phyloP scores from a whole-genome alignment of 2,888 invertebrate genomes.

The Harpalus rubripes region DNA sequence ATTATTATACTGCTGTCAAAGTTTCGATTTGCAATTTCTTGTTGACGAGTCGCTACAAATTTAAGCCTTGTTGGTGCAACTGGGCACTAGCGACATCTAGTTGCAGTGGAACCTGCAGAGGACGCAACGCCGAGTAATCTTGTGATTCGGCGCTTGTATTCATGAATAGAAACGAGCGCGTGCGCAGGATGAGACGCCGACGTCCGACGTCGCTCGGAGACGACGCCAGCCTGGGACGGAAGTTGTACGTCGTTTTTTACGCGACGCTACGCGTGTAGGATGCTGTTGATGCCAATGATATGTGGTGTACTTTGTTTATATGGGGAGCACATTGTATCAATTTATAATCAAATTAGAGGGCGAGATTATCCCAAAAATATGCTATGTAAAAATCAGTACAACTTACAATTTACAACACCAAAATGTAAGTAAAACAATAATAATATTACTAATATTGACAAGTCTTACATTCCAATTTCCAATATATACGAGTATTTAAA shows the following conservation, averaged over 20 bases:
- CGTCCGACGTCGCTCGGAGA: constrained; percentile 28
- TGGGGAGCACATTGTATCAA: neutral
- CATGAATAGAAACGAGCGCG: constrained; percentile 58
- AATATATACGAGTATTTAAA: too few relatives aligned
- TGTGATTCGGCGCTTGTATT: constrained; percentile 25
- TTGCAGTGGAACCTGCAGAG: neutral
- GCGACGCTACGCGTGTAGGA: constrained; percentile 47
- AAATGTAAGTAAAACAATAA: too few relatives aligned
- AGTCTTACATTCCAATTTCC: too few relatives aligned
- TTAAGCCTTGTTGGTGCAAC: too few relatives aligned
- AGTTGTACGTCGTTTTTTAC: constrained; percentile 59
- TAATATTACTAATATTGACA: too few relatives aligned
- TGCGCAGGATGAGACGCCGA: constrained; percentile 17
- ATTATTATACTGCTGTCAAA: too few relatives aligned
- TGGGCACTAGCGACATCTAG: neutral
- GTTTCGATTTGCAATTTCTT: too few relatives aligned
- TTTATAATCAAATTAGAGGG: too few relatives aligned
- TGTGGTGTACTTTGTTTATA: constrained; percentile 37
- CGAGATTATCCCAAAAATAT: too few relatives aligned
- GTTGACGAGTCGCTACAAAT: too few relatives aligned
- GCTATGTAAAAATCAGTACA: too few relatives aligned
- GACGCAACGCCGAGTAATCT: neutral
- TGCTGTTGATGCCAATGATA: constrained; percentile 2
- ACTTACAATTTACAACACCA: too few relatives aligned
- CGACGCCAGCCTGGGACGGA: constrained; percentile 52